These are phyloP conservation scores for Antitype chi DNA, from an alignment of 2,888 invertebrate species.

Conservation along the genomic window DNA sequence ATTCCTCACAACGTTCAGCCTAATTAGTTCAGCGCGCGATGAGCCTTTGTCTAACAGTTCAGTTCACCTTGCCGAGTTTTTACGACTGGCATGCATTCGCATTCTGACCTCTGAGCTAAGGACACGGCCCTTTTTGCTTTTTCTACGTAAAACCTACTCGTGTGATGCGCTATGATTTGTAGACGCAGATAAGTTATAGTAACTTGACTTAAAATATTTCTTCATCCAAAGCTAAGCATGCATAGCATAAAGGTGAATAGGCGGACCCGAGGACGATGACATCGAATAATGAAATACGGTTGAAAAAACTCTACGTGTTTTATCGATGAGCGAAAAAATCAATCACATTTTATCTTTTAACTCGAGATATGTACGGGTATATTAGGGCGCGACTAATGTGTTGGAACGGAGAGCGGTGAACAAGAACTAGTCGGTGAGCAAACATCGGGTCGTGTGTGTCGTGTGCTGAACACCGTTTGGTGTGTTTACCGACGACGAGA, in stretches of 20 bases:
- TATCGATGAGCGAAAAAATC: conserved; percentile 57
- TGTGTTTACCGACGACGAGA: conserved; percentile 74
- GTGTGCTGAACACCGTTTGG: conserved; percentile 74
- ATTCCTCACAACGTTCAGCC: conserved; percentile 82
- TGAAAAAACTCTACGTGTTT: conserved; percentile 53
- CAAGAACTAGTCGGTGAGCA: conserved; percentile 75
- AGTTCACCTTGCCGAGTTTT: conserved; percentile 86
- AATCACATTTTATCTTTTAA: conserved; percentile 53
- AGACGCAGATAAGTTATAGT: conserved; percentile 13
- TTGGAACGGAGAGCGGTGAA: conserved; percentile 64
- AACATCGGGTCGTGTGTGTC: conserved; percentile 78
- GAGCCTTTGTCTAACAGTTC: conserved; percentile 89
- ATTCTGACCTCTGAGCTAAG: conserved; percentile 80
- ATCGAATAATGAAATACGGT: conserved; percentile 50
- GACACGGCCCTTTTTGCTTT: conserved; percentile 78
- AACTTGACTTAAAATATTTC: conserved; percentile 34
- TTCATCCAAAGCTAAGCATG: conserved; percentile 36
- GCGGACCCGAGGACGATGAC: conserved; percentile 63
- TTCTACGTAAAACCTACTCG: conserved; percentile 59
- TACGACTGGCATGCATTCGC: conserved; percentile 74
- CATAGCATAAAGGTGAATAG: conserved; percentile 56
- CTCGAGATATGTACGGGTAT: conserved; percentile 36
- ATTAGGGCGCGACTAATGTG: conserved; percentile 58
- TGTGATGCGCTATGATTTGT: conserved; percentile 22
- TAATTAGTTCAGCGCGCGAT: conserved; percentile 86